A percentile compares a stretch with the other conserved stretches of the same genome.
phyloP scores from a whole-genome alignment of 2,888 invertebrate species.

The Agonopterix heracliana region DNA sequence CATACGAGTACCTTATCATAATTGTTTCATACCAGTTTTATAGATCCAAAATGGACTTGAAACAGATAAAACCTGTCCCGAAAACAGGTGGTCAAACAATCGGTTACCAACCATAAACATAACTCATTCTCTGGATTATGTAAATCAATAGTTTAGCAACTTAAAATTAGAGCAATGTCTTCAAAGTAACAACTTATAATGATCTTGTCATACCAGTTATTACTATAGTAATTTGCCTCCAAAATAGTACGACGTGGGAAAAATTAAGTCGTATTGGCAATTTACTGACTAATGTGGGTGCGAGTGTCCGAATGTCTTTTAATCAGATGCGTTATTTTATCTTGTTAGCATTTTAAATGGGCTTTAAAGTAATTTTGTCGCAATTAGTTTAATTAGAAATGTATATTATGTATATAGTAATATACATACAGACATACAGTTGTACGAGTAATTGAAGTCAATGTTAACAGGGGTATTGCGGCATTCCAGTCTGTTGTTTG shows the following conservation, averaged over 20 bases:
- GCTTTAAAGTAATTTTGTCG: slow-evolving; percentile 2
- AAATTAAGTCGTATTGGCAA: not conserved
- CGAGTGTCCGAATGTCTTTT: not conserved
- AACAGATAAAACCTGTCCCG: too few relatives aligned
- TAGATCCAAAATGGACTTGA: too few relatives aligned
- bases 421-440: too few relatives aligned
- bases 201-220: slow-evolving; percentile 25
- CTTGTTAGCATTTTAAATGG: slow-evolving; percentile 1
- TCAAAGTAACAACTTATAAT: slow-evolving; percentile 9
- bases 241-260: slow-evolving; percentile 4
- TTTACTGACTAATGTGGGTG: not conserved
- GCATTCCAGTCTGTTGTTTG: too few relatives aligned
- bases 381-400: not conserved
- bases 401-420: not conserved
- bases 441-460: too few relatives aligned
- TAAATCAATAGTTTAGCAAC: slow-evolving; percentile 31
- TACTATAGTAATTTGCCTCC: not conserved
- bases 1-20: too few relatives aligned
- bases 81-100: not conserved
- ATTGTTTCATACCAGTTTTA: too few relatives aligned
- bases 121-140: slow-evolving; percentile 18
- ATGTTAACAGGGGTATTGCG: too few relatives aligned
- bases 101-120: not conserved
- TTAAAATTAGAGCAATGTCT: slow-evolving; percentile 29
- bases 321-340: not conserved